Evolutionary conservation across 2,797 vertebrate genomes (phyloP).

Genomic region (Cossypha dichroa): DNA sequence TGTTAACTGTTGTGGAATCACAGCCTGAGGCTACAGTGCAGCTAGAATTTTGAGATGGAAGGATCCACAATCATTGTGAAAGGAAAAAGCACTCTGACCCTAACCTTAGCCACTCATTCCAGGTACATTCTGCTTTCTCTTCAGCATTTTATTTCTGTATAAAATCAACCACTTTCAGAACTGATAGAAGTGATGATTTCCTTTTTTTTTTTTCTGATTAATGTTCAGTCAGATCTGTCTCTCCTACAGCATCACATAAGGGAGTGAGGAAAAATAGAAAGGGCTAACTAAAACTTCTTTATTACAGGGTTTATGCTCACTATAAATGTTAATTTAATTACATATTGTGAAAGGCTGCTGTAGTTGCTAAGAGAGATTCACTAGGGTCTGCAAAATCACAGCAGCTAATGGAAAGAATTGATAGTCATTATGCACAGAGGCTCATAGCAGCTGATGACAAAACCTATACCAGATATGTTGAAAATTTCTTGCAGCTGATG

Average conservation of each 20-base stretch:
- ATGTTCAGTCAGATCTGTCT: neutral
- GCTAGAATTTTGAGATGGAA: slow-evolving; percentile 26
- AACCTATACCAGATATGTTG: slow-evolving; percentile 23
- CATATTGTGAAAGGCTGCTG: neutral
- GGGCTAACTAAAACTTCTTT: neutral
- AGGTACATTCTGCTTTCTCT: neutral
- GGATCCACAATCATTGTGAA: fast-evolving
- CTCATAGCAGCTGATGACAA: slow-evolving; percentile 42
- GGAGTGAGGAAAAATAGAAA: neutral
- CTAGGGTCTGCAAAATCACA: neutral
- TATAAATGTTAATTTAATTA: slow-evolving; percentile 38
- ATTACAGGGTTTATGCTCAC: neutral
- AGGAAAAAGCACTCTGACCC: neutral
- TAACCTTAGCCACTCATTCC: neutral
- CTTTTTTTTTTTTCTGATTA: too few species aligned
- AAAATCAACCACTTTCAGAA: neutral
- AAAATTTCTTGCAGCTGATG: slow-evolving; percentile 61
- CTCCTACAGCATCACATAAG: neutral
- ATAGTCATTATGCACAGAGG: slow-evolving; percentile 1
- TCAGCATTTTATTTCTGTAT: neutral
- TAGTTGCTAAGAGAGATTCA: slow-evolving; percentile 25
- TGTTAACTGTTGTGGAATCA: slow-evolving; percentile 3
- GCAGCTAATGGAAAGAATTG: neutral
- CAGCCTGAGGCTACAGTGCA: neutral
- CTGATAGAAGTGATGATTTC: neutral